phyloP scores from a whole-genome alignment of 1,140 invertebrate genomes.

The Bombus vancouverensis region DNA sequence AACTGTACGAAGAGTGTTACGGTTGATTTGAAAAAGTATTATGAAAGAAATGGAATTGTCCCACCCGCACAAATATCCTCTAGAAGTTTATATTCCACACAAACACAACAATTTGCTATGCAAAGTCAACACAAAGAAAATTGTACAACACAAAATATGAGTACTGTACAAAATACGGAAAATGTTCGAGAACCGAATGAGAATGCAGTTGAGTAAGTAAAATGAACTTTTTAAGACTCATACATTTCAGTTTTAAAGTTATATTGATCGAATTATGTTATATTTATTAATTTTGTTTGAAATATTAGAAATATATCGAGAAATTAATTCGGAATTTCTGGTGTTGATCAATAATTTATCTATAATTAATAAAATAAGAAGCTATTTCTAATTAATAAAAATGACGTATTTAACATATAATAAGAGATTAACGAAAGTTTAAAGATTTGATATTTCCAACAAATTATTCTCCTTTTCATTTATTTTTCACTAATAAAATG shows the following conservation, averaged over 20 bases:
- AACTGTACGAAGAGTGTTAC: conserved; percentile 93
- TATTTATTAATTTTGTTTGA: not conserved
- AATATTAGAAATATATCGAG: not conserved
- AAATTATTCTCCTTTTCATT: not conserved
- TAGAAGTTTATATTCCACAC: conserved; percentile 27
- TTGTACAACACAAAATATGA: conserved; percentile 13
- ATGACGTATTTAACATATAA: not conserved
- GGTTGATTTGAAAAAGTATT: conserved; percentile 82
- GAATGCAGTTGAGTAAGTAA: conserved; percentile 34
- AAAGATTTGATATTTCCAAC: not conserved
- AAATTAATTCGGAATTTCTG: not conserved
- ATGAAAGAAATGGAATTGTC: conserved; percentile 57
- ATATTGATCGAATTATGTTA: not conserved
- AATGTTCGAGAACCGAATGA: conserved; percentile 20
- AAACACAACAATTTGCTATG: conserved; percentile 28
- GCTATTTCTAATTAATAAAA: not conserved
- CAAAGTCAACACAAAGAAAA: conserved; percentile 12
- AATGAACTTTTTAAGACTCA: not conserved
- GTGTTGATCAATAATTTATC: no score
- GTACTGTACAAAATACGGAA: not conserved
- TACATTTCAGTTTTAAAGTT: conserved; percentile 6
- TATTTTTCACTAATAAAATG: not conserved
- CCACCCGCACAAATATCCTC: conserved; percentile 44
- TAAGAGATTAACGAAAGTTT: not conserved
- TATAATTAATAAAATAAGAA: no score